Base-by-base conservation (phyloP, 1,140 invertebrate genomes). In the Halesus radiatus region DNA sequence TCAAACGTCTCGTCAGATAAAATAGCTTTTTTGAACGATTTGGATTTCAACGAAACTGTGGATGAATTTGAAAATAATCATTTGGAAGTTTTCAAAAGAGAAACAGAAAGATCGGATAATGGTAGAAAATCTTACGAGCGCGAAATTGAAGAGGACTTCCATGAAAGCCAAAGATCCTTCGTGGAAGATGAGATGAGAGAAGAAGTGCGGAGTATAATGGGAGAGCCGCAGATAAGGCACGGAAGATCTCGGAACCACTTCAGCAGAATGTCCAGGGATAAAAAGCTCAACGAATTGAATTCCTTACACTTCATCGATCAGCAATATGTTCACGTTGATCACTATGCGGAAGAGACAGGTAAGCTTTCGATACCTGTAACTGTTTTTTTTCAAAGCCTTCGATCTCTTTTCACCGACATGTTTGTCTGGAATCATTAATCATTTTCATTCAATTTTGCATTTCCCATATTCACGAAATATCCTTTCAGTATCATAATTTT, bases 211-310 rank as follows among this genome's bases (percentile, higher is more conserved):
- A 79, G 32, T 64, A 29, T 76, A 52, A 73, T 82, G 74, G 76
- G 75, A 7, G 77, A 79, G 20, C 79, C 75, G 53, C 20, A 22
- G 26, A 83, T 83, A 80, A 78, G 81, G 18, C 81, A 83, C 70
- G 81, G 79, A 4, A 75, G 79, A 62, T 83, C 81, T 22, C 75
- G 81, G 58, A 80, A 75, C 45, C 79, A 80, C 54, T 83, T 80
- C 37, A 77, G 64, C 8, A 79, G 81, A 56, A 76, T 82, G 60
- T 52, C 68, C 8, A 77, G 81, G 50, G 81, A 80, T 54, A 83
- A 83, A 52, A 83, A 83, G 22, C n/a, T 66, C 32, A 79, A 62
- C 20, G 68, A 72, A 50, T 52, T 76, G 13, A 79, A 62, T 15
- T 15, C 77, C 15, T 16, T 68, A n/a, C 74, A 53, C 22, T 78